A percentile compares a stretch with the other conserved stretches of the same genome.
Evolutionary conservation across 2,888 invertebrate species (phyloP).

Genomic region (Capitulum mitella): DNA sequence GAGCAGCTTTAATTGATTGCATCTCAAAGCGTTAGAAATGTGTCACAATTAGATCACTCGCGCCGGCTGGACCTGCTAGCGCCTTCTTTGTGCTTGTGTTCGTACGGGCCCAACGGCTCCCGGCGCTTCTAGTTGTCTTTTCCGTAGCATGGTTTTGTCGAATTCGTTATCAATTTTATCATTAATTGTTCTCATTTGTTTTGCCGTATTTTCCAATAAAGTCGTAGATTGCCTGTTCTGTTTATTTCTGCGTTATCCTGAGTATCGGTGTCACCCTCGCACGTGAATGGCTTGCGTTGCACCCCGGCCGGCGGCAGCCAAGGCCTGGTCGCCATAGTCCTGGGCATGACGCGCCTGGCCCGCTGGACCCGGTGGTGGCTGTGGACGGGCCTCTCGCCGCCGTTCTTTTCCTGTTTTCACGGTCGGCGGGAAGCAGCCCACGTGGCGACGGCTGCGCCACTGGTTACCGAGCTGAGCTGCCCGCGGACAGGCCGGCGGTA

Average conservation of each 20-base stretch:
- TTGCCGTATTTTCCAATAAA: slow-evolving; percentile 11
- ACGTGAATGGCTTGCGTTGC: not conserved
- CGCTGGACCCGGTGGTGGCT: not conserved
- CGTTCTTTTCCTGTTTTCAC: not conserved
- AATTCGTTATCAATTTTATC: not conserved
- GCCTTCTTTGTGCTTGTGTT: not conserved
- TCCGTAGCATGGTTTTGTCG: not conserved
- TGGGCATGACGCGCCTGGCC: not conserved
- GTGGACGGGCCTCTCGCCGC: not conserved
- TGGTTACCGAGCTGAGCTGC: too few species aligned
- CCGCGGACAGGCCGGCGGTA: too few species aligned
- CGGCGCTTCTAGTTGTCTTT: not conserved
- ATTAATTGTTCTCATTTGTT: slow-evolving; percentile 5
- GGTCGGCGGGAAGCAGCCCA: not conserved
- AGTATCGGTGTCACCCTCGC: not conserved
- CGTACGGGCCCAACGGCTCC: not conserved
- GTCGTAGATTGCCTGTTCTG: not conserved
- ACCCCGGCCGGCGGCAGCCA: not conserved
- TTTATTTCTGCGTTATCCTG: not conserved
- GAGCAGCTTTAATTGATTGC: not conserved
- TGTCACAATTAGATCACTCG: not conserved
- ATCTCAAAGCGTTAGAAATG: not conserved
- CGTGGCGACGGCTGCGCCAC: too few species aligned
- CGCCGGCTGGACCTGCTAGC: not conserved
- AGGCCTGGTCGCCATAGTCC: not conserved